Percentiles rank a stretch among this genome's conserved stretches.
These are phyloP conservation scores for Sesamia inferens DNA, from an alignment of 2,888 invertebrate genomes.

Conservation along the genomic window DNA sequence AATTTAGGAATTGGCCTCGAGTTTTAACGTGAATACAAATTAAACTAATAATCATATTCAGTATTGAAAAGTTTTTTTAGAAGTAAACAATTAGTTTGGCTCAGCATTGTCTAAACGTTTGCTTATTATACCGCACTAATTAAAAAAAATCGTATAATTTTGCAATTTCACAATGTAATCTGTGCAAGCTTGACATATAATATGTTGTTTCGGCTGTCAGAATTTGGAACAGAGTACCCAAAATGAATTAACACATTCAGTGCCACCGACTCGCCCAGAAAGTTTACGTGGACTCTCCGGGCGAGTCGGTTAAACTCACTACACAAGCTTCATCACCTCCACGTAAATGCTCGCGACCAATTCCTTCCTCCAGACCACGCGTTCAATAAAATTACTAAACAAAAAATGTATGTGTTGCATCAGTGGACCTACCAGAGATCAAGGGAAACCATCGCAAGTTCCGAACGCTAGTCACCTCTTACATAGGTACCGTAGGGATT, in stretches of 20 bases:
- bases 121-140: no score
- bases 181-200: no score
- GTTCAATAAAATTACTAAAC: slow-evolving; percentile 37
- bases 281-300: no score
- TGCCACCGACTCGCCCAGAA: no score
- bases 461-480: slow-evolving; percentile 99
- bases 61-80: neutral
- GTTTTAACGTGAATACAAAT: neutral
- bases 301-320: no score
- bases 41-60: neutral
- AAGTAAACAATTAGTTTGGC: neutral
- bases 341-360: neutral
- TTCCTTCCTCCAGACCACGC: slow-evolving; percentile 32
- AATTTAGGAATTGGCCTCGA: slow-evolving; percentile 5
- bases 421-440: slow-evolving; percentile 99
- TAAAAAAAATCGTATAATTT: no score
- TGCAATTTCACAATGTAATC: no score
- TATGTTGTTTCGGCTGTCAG: no score
- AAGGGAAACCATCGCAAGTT: slow-evolving; percentile 99
- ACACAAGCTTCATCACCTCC: neutral
- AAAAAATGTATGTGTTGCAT: slow-evolving; percentile 59
- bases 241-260: no score
- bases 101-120: neutral
- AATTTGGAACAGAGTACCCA: no score
- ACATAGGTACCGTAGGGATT: slow-evolving; percentile 95